Base-by-base conservation (phyloP, 2,797 vertebrate genomes). In the Crotalus adamanteus region DNA sequence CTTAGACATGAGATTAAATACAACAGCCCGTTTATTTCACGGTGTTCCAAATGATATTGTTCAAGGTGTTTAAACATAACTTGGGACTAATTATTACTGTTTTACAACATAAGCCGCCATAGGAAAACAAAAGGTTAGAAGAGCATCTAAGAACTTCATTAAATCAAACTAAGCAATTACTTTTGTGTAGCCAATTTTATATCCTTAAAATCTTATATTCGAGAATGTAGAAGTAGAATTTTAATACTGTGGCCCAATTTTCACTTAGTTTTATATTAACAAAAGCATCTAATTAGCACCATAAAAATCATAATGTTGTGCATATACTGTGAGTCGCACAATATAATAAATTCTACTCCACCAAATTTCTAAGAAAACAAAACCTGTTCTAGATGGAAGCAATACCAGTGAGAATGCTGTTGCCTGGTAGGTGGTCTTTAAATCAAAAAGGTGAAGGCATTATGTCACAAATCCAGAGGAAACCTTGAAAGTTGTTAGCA, bases 381-480 rank as follows among this genome's bases (percentile, higher is more conserved):
- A 91, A 94, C 88, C 92, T 90, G 89, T 87, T 88, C 89, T 53
- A 31, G 93, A 83, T 0, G 88, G 95, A 95, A 95, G 83, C 53
- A 90, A 78, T 90, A 57, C 69, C 93, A 96, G 94, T 93, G 94
- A 93, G 86, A 94, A 91, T 94, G 42, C 4, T 91, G 1, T 90
- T 4, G 6, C 86, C 91, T 89, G 12, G 9, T 0, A 51, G n/a
- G n/a, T 47, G 60, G 51, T 5, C n/a, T 90, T 91, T 55, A 20
- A 11, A n/a, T 0, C 1, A 51, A 53, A 91, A 51, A 53, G 20
- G 9, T 87, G 53, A 91, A 85, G 93, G 55, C 12, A 86, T 90
- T 16, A 37, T 4, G 89, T 3, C 16, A 85, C n/a, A 94, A 92
- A 93, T 12, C 20, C 25, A 11, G 3, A 37, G n/a, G 28, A 93